Evolutionary conservation across 1,140 invertebrate genomes (phyloP), one percentile per base, ranked within the genome.

Genomic region (Trichonephila inaurata): DNA sequence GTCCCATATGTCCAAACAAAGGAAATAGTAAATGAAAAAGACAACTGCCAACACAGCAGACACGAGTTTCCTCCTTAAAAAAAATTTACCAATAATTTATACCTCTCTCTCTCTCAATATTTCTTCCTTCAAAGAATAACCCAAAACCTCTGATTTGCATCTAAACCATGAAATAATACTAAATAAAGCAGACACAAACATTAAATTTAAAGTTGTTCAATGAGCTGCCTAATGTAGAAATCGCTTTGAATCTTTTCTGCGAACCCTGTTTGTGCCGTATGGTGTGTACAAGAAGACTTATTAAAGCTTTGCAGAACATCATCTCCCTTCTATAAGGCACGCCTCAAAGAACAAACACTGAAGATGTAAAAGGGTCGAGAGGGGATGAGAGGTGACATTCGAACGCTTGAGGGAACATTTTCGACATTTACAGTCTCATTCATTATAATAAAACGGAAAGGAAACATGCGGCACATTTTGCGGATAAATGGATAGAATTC

Each of bases 281-380:
- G 61, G 64, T 89, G 87, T 69, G 44, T 61, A 40, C 69, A 33
- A 61, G 44, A 19, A 81, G 66, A 28, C 89, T 90, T 90, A 90
- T 90, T 90, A 90, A 28, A 81, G 58, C 69, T 58, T 81, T 90
- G 51, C 19, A 69, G 24, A 24, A 81, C 33, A 81, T 90, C 40
- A 28, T 60, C 72, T 61, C 89, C 21, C 60, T 61, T 64, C 33
- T 72, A 66, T 33, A 19, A 64, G 33, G 62, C 40, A 90, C 69
- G 89, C 89, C 40, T 90, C 89, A 81, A 58, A 60, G 89, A 69
- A 77, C 89, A 90, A 90, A 77, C 69, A 81, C 69, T 90, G 72
- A 81, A 81, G 69, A 28, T 51, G 58, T 8, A 40, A 33, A 61
- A 61, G n/a, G n/a, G n/a, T 19, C 10, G 33, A 51, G 21, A 72